A percentile compares a stretch with the other conserved stretches of the same genome.
These are phyloP conservation scores for Neomonachus schauinslandi DNA, from an alignment of 2,113 vertebrate genomes.

Conservation along the genomic window DNA sequence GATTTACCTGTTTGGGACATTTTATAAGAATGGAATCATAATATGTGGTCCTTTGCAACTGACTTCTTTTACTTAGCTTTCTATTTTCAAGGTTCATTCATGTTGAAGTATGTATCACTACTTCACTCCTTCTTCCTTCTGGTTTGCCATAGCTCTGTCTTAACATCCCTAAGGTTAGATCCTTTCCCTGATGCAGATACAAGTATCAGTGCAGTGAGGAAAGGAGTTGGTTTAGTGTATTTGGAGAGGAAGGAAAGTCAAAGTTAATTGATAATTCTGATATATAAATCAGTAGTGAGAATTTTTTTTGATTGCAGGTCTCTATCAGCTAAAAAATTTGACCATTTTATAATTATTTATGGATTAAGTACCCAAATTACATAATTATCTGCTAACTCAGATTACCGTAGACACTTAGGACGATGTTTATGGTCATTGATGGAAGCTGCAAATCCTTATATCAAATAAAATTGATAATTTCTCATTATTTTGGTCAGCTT, in stretches of 20 bases:
- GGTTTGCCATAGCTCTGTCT: neutral
- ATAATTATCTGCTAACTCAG: neutral
- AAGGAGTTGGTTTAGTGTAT: neutral
- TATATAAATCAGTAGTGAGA: neutral
- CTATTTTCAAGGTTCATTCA: neutral
- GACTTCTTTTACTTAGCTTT: neutral
- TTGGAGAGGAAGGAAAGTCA: neutral
- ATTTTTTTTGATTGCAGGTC: neutral
- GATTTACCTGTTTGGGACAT: neutral
- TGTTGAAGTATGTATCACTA: neutral
- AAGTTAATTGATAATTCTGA: neutral
- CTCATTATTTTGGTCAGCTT: neutral
- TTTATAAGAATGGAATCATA: neutral
- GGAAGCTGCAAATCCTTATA: neutral
- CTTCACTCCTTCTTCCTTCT: neutral
- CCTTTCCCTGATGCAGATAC: neutral
- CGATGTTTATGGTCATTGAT: neutral
- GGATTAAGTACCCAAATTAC: neutral
- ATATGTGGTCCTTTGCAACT: neutral
- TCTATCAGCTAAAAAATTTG: neutral
- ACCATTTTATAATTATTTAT: neutral
- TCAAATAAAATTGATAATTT: neutral
- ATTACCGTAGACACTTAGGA: neutral
- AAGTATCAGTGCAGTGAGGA: neutral
- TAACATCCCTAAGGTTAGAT: neutral